phyloP scores from a whole-genome alignment of 2,797 vertebrate genomes.

The Phataginus tetradactyla region DNA sequence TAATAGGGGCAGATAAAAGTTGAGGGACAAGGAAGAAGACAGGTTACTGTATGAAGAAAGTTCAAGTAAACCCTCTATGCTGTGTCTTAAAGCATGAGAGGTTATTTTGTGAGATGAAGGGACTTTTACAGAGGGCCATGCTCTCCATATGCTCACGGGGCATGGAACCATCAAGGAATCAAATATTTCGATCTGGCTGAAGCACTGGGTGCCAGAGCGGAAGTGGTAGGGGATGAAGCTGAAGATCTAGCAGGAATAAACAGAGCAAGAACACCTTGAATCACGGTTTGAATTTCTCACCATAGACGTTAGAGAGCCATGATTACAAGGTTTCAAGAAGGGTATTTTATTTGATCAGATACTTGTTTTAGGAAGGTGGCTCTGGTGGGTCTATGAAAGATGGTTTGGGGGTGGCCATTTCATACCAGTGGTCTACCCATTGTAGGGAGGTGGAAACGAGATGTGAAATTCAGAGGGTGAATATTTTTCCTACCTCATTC shows the following conservation, averaged over 20 bases:
- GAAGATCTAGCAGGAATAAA: background rate
- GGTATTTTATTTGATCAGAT: background rate
- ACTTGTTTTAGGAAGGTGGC: background rate
- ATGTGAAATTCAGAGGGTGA: background rate
- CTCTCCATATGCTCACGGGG: too few species aligned
- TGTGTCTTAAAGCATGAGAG: background rate
- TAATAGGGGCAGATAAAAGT: background rate
- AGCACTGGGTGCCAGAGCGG: background rate
- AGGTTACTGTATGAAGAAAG: background rate
- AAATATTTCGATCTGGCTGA: background rate
- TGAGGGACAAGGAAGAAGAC: background rate
- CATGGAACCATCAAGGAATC: background rate
- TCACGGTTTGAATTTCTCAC: background rate
- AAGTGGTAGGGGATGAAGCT: background rate
- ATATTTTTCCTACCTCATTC: background rate
- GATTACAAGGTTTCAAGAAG: background rate
- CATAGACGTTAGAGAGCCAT: background rate
- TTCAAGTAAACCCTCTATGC: background rate
- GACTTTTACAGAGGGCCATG: background rate
- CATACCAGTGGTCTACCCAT: background rate
- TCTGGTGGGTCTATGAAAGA: background rate
- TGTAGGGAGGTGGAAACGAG: background rate
- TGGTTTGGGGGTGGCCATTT: background rate
- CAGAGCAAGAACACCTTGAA: background rate
- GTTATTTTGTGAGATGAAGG: background rate